phyloP scores from a whole-genome alignment of 2,888 invertebrate genomes.

The Bugulina stolonifera region DNA sequence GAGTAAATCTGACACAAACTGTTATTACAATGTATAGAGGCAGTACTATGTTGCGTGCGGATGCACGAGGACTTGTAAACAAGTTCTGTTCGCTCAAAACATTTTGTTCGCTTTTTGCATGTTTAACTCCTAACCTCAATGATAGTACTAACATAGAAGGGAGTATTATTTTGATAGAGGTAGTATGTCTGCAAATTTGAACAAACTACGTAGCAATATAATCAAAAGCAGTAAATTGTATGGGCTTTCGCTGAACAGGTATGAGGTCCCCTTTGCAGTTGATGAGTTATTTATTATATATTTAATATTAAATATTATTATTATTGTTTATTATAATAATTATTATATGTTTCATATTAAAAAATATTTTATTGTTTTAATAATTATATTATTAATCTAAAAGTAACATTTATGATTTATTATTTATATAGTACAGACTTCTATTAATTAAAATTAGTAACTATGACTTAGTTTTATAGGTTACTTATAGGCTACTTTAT shows the following conservation, averaged over 20 bases:
- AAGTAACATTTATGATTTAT: background rate
- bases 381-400: too few species aligned
- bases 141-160: too few species aligned
- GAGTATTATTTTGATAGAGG: too few species aligned
- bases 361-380: too few species aligned
- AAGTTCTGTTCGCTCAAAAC: too few species aligned
- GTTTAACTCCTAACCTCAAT: too few species aligned
- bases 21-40: background rate
- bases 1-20: background rate
- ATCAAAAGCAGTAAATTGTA: constrained; percentile 20
- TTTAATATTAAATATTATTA: too few species aligned
- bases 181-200: background rate
- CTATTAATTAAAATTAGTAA: background rate
- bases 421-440: background rate
- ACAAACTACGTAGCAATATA: background rate
- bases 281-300: too few species aligned
- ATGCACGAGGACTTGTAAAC: background rate
- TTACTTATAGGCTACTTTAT: too few species aligned
- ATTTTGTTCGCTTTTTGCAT: too few species aligned
- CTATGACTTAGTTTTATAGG: too few species aligned
- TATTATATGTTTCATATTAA: background rate
- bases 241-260: constrained; percentile 17
- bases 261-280: background rate
- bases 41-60: background rate
- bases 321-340: background rate